phyloP scores from a whole-genome alignment of 2,888 invertebrate genomes.

The Perizoma affinitatum region DNA sequence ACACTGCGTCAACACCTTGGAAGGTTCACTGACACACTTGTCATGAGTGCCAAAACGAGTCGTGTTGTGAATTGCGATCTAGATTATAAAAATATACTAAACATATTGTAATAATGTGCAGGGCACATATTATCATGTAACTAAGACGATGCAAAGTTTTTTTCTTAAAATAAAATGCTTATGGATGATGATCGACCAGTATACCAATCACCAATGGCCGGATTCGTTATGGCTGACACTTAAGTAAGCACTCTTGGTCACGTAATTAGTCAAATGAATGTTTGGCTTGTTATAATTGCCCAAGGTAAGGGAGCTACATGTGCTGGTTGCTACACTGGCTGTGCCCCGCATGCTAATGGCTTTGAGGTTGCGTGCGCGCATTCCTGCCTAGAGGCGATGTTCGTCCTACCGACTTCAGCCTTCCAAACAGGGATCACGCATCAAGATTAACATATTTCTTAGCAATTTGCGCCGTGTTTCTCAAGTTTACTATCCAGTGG shows the following conservation, averaged over 20 bases:
- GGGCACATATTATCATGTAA: too few relatives aligned
- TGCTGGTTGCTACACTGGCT: conserved; percentile 65
- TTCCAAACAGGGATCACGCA: conserved; percentile 44
- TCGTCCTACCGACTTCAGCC: conserved; percentile 37
- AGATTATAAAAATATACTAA: conserved; percentile 15
- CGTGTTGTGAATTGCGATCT: conserved; percentile 36
- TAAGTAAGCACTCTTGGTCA: conserved; percentile 40
- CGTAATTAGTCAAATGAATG: conserved; percentile 54
- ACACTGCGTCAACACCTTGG: conserved; percentile 26
- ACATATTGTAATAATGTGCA: conserved; percentile 12
- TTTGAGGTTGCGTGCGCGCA: conserved; percentile 68
- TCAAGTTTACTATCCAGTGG: not conserved
- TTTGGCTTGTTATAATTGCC: conserved; percentile 66
- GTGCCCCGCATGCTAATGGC: conserved; percentile 75
- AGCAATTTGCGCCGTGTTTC: conserved; percentile 41
- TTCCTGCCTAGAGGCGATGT: conserved; percentile 56
- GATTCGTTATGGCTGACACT: not conserved
- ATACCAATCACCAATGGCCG: too few relatives aligned
- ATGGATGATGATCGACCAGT: too few relatives aligned
- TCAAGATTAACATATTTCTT: conserved; percentile 35
- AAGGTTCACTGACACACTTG: conserved; percentile 61
- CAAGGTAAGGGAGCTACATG: conserved; percentile 69
- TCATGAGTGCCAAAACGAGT: conserved; percentile 54
- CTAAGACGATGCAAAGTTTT: too few relatives aligned
- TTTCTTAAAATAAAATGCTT: too few relatives aligned